Percentiles rank a stretch among this genome's conserved stretches.
Evolutionary conservation across 2,113 vertebrate genomes (phyloP).

Genomic region (Pelecanus crispus): DNA sequence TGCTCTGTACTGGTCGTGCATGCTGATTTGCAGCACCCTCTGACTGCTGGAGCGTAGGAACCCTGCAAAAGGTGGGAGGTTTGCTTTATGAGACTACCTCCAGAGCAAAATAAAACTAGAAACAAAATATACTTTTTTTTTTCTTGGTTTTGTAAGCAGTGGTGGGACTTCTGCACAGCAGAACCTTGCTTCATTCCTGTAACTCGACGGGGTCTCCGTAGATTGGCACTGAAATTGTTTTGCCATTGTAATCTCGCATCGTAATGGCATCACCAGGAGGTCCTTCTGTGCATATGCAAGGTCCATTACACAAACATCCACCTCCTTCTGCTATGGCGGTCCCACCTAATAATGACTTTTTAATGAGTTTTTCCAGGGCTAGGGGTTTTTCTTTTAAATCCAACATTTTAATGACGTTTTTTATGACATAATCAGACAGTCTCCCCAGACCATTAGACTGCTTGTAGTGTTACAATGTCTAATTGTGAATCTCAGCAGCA

Average conservation of each 20-base stretch:
- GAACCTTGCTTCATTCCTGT: slow-evolving; percentile 23
- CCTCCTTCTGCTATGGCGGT: not conserved
- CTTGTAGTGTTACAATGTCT: not conserved
- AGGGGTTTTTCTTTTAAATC: slow-evolving; percentile 20
- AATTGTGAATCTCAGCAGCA: not conserved
- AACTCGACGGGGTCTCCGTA: not conserved
- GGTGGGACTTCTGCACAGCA: not conserved
- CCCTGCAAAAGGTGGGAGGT: not conserved
- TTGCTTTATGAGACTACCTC: not conserved
- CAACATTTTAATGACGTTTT: not conserved
- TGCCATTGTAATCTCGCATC: slow-evolving; percentile 11
- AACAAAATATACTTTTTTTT: not conserved
- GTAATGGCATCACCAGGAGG: slow-evolving; percentile 46
- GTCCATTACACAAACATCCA: slow-evolving; percentile 42
- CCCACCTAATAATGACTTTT: slow-evolving; percentile 35
- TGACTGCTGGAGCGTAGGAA: not conserved
- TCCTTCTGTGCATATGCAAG: slow-evolving; percentile 38
- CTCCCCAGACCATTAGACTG: not conserved
- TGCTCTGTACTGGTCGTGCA: not conserved
- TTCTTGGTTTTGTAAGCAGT: not conserved
- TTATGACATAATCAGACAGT: not conserved
- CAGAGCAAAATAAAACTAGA: not conserved
- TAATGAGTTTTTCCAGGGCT: slow-evolving; percentile 37
- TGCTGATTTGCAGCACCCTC: not conserved
- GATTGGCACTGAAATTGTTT: slow-evolving; percentile 2